Base-by-base conservation (phyloP, 2,797 vertebrate genomes). In the Staurois parvus region DNA sequence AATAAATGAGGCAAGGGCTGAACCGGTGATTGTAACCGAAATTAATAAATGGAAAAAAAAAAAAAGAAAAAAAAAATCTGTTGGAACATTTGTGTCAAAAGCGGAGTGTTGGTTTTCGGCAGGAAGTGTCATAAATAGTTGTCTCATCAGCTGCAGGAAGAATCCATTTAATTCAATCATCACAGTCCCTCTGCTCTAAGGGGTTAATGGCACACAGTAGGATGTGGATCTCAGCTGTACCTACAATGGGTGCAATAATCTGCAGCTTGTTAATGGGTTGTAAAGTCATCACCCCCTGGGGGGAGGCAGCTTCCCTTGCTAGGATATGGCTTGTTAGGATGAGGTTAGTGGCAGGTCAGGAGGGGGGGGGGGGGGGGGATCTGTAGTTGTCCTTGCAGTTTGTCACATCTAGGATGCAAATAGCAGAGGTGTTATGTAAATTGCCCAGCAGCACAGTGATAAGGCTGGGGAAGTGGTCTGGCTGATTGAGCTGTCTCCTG, bases 311-410 rank as follows among this genome's bases (percentile, higher is more conserved):
- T 75, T 34, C 78, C 76, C 37, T 72, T 62, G 52, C 8, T 40
- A 15, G 76, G 83, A 66, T 79, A 78, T 52, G 52, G 19, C 24
- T 37, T 62, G 84, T 69, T 75, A 40, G 1, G 3, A 32, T 45
- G 21, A 34, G 85, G 85, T 87, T 87, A 87, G 66, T 37, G 68
- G 69, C 75, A 68, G 85, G 85, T 83, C 80, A 79, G 2, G 37
- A 3, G 32, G 42, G 37, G 42, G 42, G 3, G 42, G 34, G 34
- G 34, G 37, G 37, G 10, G 7, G 37, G 21, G 52, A 21, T 7
- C n/a, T 21, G 52, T 28, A 52, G 42, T 79, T 40, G 40, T 62
- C 29, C 10, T 28, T 9, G 24, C 68, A n/a, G 37, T 24, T 45
- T 79, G 76, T 85, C 62, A 59, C 76, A 42, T 79, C 59, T 40